A percentile compares a stretch with the other conserved stretches of the same genome.
Conservation (phyloP, 2,888 invertebrate genomes). For the Pteria penguin region DNA sequence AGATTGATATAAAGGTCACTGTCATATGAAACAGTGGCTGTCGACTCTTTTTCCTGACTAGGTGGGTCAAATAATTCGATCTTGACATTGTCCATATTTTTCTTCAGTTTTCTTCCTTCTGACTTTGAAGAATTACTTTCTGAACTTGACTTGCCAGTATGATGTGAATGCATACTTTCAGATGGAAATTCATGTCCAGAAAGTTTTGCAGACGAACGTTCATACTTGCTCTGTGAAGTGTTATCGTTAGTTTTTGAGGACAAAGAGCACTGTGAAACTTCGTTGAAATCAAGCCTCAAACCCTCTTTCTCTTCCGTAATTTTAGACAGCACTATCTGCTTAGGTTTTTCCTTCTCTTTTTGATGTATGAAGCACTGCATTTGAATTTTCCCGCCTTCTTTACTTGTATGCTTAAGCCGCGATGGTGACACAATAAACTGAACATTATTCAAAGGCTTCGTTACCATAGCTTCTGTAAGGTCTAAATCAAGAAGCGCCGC, state of each 20-base stretch:
- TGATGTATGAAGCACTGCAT: slow-evolving; percentile 72
- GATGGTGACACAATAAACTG: slow-evolving; percentile 68
- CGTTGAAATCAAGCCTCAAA: slow-evolving; percentile 64
- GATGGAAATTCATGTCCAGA: slow-evolving; percentile 57
- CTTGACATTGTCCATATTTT: slow-evolving; percentile 69
- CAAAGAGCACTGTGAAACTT: slow-evolving; percentile 53
- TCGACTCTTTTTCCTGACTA: slow-evolving; percentile 76
- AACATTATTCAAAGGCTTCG: slow-evolving; percentile 68
- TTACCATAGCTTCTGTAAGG: slow-evolving; percentile 67
- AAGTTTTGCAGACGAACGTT: slow-evolving; percentile 15
- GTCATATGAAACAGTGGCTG: slow-evolving; percentile 76
- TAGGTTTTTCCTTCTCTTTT: slow-evolving; percentile 69
- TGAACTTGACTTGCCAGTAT: slow-evolving; percentile 64
- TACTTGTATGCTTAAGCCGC: slow-evolving; percentile 61
- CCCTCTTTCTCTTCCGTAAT: slow-evolving; percentile 74
- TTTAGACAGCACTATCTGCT: slow-evolving; percentile 71
- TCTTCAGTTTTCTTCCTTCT: slow-evolving; percentile 64
- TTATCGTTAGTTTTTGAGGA: slow-evolving; percentile 32
- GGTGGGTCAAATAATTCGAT: slow-evolving; percentile 75
- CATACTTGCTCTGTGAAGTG: slow-evolving; percentile 8
- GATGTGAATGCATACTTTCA: slow-evolving; percentile 67
- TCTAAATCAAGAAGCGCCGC: slow-evolving; percentile 74
- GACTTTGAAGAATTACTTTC: slow-evolving; percentile 60
- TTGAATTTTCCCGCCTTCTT: slow-evolving; percentile 66
- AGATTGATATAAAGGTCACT: slow-evolving; percentile 75